Percentiles rank a stretch among this genome's conserved stretches.
Conservation (phyloP, 2,888 invertebrate genomes). For the Caenorhabditis sp. region DNA sequence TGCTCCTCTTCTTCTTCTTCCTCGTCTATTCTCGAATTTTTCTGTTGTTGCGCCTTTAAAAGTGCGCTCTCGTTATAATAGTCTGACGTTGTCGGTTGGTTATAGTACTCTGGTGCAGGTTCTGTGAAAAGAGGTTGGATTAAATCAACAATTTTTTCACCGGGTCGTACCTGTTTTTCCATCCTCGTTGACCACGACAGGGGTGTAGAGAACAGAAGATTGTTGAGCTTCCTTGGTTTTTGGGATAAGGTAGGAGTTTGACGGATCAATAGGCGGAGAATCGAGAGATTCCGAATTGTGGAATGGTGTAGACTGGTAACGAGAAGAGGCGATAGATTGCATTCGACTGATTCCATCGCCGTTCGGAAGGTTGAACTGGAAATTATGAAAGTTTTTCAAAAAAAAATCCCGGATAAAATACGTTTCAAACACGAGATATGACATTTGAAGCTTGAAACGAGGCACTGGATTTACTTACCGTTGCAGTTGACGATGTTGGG, state of each 20-base stretch:
- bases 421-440: too few relatives aligned
- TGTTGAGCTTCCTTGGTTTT: constrained; percentile 30
- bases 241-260: constrained; percentile 43
- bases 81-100: constrained; percentile 21
- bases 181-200: constrained; percentile 47
- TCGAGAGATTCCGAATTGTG: constrained; percentile 17
- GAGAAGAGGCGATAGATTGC: constrained; percentile 47
- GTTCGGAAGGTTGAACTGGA: constrained; percentile 32
- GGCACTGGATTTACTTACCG: too few relatives aligned
- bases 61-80: constrained; percentile 31
- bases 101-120: constrained; percentile 24
- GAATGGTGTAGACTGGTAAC: constrained; percentile 59
- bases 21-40: neutral
- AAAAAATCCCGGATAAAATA: too few relatives aligned
- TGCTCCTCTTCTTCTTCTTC: constrained; percentile 13
- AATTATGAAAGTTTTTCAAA: neutral
- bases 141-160: too few relatives aligned
- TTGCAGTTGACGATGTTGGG: constrained; percentile 24
- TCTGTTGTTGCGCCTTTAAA: neutral
- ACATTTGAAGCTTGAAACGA: too few relatives aligned
- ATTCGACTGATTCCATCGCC: constrained; percentile 32
- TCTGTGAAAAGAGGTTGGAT: constrained; percentile 9
- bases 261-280: constrained; percentile 8
- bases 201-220: constrained; percentile 46
- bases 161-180: constrained; percentile 36